phyloP scores from a whole-genome alignment of 2,888 invertebrate genomes.

The Crematogaster levior region DNA sequence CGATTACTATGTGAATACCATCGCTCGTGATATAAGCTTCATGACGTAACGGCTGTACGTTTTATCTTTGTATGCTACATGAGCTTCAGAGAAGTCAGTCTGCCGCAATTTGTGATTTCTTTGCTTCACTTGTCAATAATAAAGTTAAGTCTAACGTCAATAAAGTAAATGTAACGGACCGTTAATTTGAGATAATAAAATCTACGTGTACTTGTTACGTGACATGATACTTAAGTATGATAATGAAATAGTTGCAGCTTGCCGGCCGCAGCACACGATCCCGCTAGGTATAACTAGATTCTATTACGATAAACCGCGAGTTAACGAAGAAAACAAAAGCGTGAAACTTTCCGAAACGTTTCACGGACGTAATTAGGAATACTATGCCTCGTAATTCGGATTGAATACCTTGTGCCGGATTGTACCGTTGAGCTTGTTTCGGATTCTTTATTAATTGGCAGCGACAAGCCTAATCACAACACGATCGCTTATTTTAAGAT shows the following conservation, averaged over 20 bases:
- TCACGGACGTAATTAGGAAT: constrained; percentile 26
- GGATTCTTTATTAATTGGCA: constrained; percentile 25
- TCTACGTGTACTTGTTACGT: neutral
- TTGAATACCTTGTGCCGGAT: neutral
- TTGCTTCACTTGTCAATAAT: neutral
- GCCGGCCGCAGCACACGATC: neutral
- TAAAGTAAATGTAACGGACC: neutral
- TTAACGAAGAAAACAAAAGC: constrained; percentile 47
- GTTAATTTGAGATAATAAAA: constrained; percentile 14
- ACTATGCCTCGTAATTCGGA: constrained; percentile 15
- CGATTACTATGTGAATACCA: constrained; percentile 61
- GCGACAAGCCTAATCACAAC: neutral
- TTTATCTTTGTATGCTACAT: constrained; percentile 14
- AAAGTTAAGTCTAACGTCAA: no score
- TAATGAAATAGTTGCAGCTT: neutral
- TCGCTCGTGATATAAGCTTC: constrained; percentile 42
- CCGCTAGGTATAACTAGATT: constrained; percentile 32
- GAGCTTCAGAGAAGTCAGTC: neutral
- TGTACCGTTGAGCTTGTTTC: neutral
- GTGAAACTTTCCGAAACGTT: constrained; percentile 21
- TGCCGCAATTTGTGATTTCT: neutral
- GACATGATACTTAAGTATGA: neutral
- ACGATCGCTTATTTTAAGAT: neutral
- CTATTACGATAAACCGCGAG: constrained; percentile 13
- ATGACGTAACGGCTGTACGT: constrained; percentile 55